phyloP scores from a whole-genome alignment of 2,113 vertebrate genomes.

The Perca schrenkii region DNA sequence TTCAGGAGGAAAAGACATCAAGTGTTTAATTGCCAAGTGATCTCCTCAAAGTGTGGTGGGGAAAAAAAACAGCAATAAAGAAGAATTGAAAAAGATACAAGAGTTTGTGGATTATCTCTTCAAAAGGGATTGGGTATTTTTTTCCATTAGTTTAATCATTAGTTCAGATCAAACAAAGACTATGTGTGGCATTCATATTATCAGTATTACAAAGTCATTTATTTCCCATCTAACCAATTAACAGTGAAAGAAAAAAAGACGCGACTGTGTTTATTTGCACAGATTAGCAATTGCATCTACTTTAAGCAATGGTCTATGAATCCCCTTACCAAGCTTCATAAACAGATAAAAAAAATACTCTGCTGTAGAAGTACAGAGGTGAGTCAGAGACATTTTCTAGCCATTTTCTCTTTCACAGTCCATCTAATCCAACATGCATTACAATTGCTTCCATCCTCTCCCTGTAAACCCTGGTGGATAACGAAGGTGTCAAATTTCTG shows the following conservation, averaged over 20 bases:
- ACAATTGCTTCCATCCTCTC: constrained; percentile 29
- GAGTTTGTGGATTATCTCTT: background rate
- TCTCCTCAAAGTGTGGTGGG: constrained; percentile 13
- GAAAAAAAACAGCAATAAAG: constrained; percentile 1
- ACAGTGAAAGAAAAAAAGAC: background rate
- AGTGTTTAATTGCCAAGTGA: constrained; percentile 26
- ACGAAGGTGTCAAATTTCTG: constrained; percentile 31
- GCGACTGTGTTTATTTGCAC: constrained; percentile 14
- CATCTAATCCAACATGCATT: constrained; percentile 53
- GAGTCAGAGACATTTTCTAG: constrained; percentile 36
- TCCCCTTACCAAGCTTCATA: constrained; percentile 13
- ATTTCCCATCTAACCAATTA: constrained; percentile 2
- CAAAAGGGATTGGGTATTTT: background rate
- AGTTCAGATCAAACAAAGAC: background rate
- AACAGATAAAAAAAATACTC: constrained; percentile 28
- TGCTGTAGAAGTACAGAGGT: constrained; percentile 3
- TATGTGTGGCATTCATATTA: constrained; percentile 17
- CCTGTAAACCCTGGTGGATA: constrained; percentile 23
- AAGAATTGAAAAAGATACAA: background rate
- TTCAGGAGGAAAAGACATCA: constrained; percentile 16
- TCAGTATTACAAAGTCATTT: constrained; percentile 10
- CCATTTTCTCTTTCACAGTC: constrained; percentile 45
- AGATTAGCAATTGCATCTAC: background rate
- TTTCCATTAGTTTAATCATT: constrained; percentile 12
- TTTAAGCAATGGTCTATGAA: constrained; percentile 17